Evolutionary conservation across 2,797 vertebrate genomes (phyloP).

Genomic region (Girardinus metallicus): DNA sequence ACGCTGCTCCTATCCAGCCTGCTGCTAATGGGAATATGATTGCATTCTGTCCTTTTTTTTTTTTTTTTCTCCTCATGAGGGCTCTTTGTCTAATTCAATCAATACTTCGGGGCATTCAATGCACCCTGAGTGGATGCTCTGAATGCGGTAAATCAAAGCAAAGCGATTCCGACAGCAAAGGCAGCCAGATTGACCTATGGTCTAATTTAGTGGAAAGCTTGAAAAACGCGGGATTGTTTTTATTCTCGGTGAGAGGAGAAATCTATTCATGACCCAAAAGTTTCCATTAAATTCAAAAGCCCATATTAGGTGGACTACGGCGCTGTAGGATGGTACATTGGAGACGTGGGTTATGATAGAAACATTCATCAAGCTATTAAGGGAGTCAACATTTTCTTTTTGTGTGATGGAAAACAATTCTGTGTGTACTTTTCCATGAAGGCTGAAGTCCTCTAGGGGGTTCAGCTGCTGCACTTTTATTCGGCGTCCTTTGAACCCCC

Average conservation of each 20-base stretch:
- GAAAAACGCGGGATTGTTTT: slow-evolving; percentile 37
- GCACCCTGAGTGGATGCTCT: slow-evolving; percentile 68
- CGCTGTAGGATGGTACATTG: not conserved
- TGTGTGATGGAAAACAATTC: slow-evolving; percentile 25
- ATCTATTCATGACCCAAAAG: slow-evolving; percentile 14
- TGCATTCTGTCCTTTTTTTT: slow-evolving; percentile 69
- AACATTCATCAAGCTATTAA: slow-evolving; percentile 13
- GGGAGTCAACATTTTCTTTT: slow-evolving; percentile 27
- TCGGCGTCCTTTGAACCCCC: slow-evolving; percentile 27
- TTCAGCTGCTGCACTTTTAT: slow-evolving; percentile 26
- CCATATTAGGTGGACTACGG: not conserved
- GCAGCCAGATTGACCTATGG: slow-evolving; percentile 62
- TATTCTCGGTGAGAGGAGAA: slow-evolving; percentile 18
- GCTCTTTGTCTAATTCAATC: slow-evolving; percentile 83
- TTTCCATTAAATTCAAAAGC: slow-evolving; percentile 2
- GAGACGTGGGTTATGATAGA: slow-evolving; percentile 6
- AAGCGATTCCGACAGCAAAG: slow-evolving; percentile 64
- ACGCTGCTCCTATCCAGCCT: slow-evolving; percentile 58
- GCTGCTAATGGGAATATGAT: slow-evolving; percentile 81
- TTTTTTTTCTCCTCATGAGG: slow-evolving; percentile 63
- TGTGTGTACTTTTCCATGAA: slow-evolving; percentile 6
- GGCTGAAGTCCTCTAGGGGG: slow-evolving; percentile 6
- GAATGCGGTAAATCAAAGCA: slow-evolving; percentile 75
- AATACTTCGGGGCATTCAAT: slow-evolving; percentile 73
- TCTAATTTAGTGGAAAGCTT: slow-evolving; percentile 55